Conservation (phyloP, 2,797 vertebrate genomes). For the Pseudochirops corinnae region DNA sequence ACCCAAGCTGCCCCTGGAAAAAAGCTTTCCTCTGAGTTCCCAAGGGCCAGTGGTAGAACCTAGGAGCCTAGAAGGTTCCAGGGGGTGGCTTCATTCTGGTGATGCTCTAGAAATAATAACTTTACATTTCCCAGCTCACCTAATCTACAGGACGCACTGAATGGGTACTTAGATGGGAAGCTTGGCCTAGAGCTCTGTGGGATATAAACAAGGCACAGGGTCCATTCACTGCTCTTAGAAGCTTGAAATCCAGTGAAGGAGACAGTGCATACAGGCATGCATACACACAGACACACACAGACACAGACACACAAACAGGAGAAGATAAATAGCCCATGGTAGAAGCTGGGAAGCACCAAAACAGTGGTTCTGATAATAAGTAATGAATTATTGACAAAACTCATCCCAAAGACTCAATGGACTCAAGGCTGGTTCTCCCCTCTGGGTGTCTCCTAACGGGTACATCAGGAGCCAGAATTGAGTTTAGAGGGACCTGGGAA, state of each 20-base stretch:
- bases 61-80: conserved; percentile 32
- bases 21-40: conserved; percentile 40
- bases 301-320: not conserved
- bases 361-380: not conserved
- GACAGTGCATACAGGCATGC: not conserved
- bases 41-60: not conserved
- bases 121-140: conserved; percentile 32
- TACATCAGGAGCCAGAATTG: not conserved
- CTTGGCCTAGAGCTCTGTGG: conserved; percentile 2
- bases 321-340: not conserved
- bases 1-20: conserved; percentile 3
- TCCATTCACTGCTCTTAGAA: not conserved
- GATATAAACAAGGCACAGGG: not conserved
- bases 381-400: not conserved
- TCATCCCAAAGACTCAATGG: not conserved
- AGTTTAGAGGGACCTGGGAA: conserved; percentile 21
- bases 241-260: conserved; percentile 42
- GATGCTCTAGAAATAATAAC: conserved; percentile 44
- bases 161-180: not conserved
- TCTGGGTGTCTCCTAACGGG: not conserved
- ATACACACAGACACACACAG: conserved; percentile 24
- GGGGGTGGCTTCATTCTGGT: conserved; percentile 16
- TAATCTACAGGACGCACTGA: conserved; percentile 15
- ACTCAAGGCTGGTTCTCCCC: not conserved
- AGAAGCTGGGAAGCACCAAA: not conserved